Conservation (phyloP, 1,140 invertebrate genomes). For the Drosophila parvula region DNA sequence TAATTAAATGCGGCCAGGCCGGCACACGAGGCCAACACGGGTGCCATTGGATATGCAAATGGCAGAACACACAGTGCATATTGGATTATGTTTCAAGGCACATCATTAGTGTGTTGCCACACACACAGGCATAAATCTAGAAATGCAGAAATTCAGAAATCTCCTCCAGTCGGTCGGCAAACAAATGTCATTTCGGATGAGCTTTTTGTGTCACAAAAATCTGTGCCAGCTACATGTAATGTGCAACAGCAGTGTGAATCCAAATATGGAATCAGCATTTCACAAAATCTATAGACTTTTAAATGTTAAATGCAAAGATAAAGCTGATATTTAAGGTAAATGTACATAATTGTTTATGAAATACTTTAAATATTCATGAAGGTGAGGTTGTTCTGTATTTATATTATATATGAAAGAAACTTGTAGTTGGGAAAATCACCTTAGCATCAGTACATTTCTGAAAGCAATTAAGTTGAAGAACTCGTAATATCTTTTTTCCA, state of each 20-base stretch:
- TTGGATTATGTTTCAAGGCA: constrained; percentile 26
- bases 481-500: no score
- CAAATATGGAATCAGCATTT: not conserved
- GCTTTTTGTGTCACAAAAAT: constrained; percentile 6
- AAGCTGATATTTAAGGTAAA: no score
- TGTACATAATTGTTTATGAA: no score
- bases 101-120: constrained; percentile 22
- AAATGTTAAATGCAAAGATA: no score
- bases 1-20: constrained; percentile 29
- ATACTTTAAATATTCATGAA: no score
- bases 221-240: not conserved
- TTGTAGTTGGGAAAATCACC: no score
- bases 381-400: no score
- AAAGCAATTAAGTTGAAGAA: no score
- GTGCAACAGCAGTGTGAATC: not conserved
- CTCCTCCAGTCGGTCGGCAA: constrained; percentile 1
- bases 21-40: constrained; percentile 8
- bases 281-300: not conserved
- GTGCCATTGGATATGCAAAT: constrained; percentile 37
- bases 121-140: not conserved
- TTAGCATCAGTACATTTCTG: no score
- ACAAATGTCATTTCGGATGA: constrained; percentile 2
- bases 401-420: no score
- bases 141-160: constrained; percentile 2
- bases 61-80: constrained; percentile 15